Base-by-base conservation (phyloP, 2,113 vertebrate genomes). In the Malaclemys terrapin region DNA sequence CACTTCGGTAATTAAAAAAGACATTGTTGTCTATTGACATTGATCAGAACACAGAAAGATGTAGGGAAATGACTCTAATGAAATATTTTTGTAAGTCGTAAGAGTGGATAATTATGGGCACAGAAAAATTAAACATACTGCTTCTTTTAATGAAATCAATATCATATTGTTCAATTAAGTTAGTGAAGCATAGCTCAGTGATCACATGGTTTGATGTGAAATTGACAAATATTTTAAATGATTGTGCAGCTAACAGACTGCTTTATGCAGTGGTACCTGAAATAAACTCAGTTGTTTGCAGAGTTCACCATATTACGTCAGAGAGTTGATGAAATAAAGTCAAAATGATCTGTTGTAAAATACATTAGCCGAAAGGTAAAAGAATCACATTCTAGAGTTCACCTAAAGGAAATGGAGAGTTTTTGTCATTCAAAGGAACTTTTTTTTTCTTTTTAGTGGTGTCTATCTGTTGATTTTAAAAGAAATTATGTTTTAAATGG, bases 1-100 rank as follows among this genome's bases (percentile, higher is more conserved):
- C 95, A 95, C 92, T 91, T 92, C 76, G 91, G 95, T 96, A 97
- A 98, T 98, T 96, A 96, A 94, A 97, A 91, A 96, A 97, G 84
- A 76, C 95, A 95, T 91, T 87, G 31, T 91, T 96, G 72, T 95
- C 91, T 95, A 87, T 85, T 96, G 96, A 96, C 94, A 97, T 91
- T 94, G 97, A 97, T 97, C 97, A 96, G 91, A 97, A 96, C 92
- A 97, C 92, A 98, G 93, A 96, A 93, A 89, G 84, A 56, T 4
- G 5, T 3, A 8, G 82, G 76, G 93, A 92, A 93, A 94, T 89
- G 82, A 92, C 10, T 47, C 35, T 89, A 96, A 91, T 84, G 89
- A 94, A 96, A 90, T 88, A 93, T 93, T 96, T 95, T 84, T 89
- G 72, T 85, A 88, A 94, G 84, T 47, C 56, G 29, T 89, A 47